Evolutionary conservation across 2,888 invertebrate species (phyloP).

Genomic region (Gortyna flavago): DNA sequence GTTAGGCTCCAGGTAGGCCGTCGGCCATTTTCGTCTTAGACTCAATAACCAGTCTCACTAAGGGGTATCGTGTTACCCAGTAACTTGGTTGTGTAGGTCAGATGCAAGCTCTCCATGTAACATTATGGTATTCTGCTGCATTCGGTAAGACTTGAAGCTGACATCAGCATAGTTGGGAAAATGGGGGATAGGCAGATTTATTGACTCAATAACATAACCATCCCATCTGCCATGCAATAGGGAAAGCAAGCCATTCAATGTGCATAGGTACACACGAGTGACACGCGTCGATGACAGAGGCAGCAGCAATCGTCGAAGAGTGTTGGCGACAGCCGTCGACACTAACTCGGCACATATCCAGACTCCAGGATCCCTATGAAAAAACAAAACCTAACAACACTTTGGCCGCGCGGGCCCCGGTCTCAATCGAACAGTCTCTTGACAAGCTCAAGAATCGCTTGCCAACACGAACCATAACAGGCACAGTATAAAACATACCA

Average conservation of each 20-base stretch:
- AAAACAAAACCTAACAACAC: background rate
- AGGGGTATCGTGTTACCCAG: background rate
- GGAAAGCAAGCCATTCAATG: background rate
- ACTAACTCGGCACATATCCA: background rate
- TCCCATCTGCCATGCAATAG: background rate
- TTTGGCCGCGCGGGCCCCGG: background rate
- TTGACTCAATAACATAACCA: background rate
- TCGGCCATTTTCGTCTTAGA: background rate
- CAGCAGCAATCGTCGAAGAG: background rate
- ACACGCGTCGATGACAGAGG: background rate
- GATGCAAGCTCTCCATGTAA: background rate
- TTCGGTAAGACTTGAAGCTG: background rate
- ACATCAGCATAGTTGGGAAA: background rate
- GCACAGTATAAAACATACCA: background rate
- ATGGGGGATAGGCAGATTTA: background rate
- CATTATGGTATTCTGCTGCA: background rate
- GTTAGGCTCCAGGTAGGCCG: conserved; percentile 28
- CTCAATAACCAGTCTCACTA: background rate
- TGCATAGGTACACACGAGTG: background rate
- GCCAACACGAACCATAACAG: background rate
- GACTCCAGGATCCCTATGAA: background rate
- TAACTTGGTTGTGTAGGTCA: background rate
- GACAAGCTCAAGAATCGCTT: background rate
- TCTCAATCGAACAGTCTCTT: too few relatives aligned
- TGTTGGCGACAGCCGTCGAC: background rate